phyloP scores from a whole-genome alignment of 37 sponge, comb jelly and placozoan species.

The Halichondria panicea region DNA sequence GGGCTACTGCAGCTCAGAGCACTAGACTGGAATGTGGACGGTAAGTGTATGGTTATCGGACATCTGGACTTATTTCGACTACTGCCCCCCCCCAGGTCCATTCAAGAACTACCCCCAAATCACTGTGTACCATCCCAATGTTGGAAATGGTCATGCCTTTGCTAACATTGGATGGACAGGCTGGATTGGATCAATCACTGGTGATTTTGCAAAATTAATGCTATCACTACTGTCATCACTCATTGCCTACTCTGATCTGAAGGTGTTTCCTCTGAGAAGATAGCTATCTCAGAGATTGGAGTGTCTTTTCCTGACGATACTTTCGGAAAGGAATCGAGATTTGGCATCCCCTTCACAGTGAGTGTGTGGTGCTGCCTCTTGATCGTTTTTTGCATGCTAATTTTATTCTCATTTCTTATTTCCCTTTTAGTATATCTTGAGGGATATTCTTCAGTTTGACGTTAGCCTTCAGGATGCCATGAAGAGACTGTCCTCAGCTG shows the following conservation, averaged over 20 bases:
- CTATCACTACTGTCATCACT: neutral
- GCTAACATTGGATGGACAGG: slow-evolving; percentile 89
- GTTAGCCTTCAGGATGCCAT: slow-evolving; percentile 50
- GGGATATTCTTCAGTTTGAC: slow-evolving; percentile 84
- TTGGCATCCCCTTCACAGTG: slow-evolving; percentile 87
- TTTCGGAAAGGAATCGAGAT: slow-evolving; percentile 86
- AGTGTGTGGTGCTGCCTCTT: too few relatives aligned
- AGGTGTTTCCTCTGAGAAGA: slow-evolving; percentile 62
- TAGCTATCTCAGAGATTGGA: slow-evolving; percentile 87
- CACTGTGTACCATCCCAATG: slow-evolving; percentile 83
- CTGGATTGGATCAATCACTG: slow-evolving; percentile 89
- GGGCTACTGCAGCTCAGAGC: slow-evolving; percentile 81
- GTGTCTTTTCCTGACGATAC: slow-evolving; percentile 86
- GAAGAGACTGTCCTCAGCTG: slow-evolving; percentile 53
- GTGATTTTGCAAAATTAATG: slow-evolving; percentile 4
- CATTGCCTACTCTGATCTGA: neutral
- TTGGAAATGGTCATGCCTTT: slow-evolving; percentile 75
- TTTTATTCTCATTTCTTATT: neutral
- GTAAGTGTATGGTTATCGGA: slow-evolving; percentile 26
- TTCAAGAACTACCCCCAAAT: slow-evolving; percentile 90
- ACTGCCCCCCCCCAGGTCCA: slow-evolving; percentile 48
- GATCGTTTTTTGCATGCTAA: neutral
- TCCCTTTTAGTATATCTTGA: slow-evolving; percentile 56
- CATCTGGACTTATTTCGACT: neutral
- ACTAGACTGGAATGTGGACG: slow-evolving; percentile 92